phyloP scores from a whole-genome alignment of 2,888 invertebrate species.

The Andrena dorsata region DNA sequence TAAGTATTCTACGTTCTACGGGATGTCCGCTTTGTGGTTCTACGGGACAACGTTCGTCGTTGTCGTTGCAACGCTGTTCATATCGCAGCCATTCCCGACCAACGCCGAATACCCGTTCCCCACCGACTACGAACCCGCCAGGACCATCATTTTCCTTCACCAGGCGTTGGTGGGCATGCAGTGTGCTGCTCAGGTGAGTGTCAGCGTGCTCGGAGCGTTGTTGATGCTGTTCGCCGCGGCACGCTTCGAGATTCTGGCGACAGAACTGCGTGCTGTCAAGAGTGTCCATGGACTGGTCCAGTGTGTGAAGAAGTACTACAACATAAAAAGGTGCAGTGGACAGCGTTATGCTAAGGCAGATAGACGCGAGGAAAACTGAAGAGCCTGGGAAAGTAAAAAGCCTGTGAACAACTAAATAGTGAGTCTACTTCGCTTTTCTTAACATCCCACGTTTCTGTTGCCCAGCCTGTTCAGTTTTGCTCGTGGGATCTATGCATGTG shows the following conservation, averaged over 20 bases:
- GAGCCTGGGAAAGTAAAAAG: not conserved
- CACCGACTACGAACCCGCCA: not conserved
- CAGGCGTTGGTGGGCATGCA: conserved; percentile 11
- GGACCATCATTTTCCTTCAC: not conserved
- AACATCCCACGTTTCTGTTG: no score
- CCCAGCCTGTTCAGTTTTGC: no score
- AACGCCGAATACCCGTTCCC: conserved; percentile 16
- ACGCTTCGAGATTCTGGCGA: conserved; percentile 13
- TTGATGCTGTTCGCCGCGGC: conserved; percentile 10
- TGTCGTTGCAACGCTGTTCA: not conserved
- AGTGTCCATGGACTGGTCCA: not conserved
- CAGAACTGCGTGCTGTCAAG: not conserved
- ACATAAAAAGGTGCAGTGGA: conserved; percentile 4
- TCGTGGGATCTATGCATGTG: no score
- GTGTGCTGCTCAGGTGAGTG: not conserved
- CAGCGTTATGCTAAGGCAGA: no score
- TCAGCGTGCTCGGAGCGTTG: conserved; percentile 6
- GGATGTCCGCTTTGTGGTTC: not conserved
- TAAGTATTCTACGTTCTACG: conserved; percentile 9
- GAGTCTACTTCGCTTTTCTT: no score
- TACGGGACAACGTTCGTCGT: not conserved
- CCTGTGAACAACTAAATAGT: no score
- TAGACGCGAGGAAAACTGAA: no score
- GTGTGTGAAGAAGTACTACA: conserved; percentile 1
- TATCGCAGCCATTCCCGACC: not conserved